Conservation (phyloP, 2,888 invertebrate species). For the Plemyria rubiginata region DNA sequence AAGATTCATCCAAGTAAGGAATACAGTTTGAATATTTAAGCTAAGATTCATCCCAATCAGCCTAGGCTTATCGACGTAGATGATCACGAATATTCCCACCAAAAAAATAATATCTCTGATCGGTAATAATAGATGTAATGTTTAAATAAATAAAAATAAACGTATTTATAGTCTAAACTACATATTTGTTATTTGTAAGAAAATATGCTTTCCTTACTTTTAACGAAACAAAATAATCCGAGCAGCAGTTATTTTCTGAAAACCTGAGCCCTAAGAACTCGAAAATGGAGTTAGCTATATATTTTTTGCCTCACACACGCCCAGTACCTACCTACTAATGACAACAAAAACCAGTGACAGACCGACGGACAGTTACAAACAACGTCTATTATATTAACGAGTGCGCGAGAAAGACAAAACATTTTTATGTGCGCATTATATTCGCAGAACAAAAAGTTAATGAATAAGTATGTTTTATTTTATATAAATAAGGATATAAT, state of each 20-base stretch:
- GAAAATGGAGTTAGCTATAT: conserved; percentile 13
- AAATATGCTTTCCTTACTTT: no score
- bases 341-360: conserved; percentile 53
- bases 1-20: no score
- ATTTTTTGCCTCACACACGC: conserved; percentile 24
- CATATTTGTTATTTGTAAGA: no score
- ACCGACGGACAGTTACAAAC: conserved; percentile 51
- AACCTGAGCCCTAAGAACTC: background rate
- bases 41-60: no score
- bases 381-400: conserved; percentile 46
- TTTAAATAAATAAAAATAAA: no score
- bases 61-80: no score
- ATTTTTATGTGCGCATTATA: conserved; percentile 26
- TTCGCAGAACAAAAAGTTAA: conserved; percentile 22
- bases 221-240: background rate
- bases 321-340: conserved; percentile 46
- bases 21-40: no score
- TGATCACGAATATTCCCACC: no score
- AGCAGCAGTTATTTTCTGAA: background rate
- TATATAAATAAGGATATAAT: conserved; percentile 14
- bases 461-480: conserved; percentile 21
- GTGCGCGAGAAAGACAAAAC: conserved; percentile 25
- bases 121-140: no score
- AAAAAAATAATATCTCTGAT: no score
- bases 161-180: no score